A percentile compares a stretch with the other conserved stretches of the same genome.
Evolutionary conservation across 1,140 invertebrate species (phyloP).

Genomic region (Diorhabda carinulata): DNA sequence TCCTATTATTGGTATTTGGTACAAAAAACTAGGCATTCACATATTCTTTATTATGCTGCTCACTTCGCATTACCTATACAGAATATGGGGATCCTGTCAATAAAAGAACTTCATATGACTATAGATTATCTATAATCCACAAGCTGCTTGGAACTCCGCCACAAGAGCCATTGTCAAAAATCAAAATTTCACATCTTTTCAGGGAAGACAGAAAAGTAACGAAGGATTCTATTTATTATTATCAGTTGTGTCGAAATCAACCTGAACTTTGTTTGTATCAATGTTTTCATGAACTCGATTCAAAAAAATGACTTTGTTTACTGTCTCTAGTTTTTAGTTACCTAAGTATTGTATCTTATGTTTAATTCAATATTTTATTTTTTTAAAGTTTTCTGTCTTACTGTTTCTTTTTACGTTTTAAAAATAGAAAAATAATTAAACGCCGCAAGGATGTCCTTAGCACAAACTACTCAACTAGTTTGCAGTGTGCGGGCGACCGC

Average conservation of each 20-base stretch:
- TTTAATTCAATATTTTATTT: too few species aligned
- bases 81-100: neutral
- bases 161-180: too few species aligned
- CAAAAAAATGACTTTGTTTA: neutral
- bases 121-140: too few species aligned
- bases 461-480: too few species aligned
- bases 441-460: too few species aligned
- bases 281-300: slow-evolving; percentile 13
- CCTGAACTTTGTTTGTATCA: slow-evolving; percentile 21
- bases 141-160: neutral
- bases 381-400: too few species aligned
- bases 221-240: slow-evolving; percentile 23
- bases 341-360: too few species aligned
- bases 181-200: slow-evolving; percentile 9
- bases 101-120: too few species aligned
- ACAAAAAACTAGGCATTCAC: slow-evolving; percentile 28
- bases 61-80: slow-evolving; percentile 20
- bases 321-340: too few species aligned
- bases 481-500: too few species aligned
- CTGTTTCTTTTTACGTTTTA: too few species aligned
- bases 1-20: slow-evolving; percentile 29
- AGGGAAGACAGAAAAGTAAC: slow-evolving; percentile 9
- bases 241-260: slow-evolving; percentile 14
- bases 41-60: slow-evolving; percentile 27
- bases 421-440: too few species aligned